A percentile compares a stretch with the other conserved stretches of the same genome.
Evolutionary conservation across 2,797 vertebrate genomes (phyloP).

Genomic region (Euphonia xanthogaster): DNA sequence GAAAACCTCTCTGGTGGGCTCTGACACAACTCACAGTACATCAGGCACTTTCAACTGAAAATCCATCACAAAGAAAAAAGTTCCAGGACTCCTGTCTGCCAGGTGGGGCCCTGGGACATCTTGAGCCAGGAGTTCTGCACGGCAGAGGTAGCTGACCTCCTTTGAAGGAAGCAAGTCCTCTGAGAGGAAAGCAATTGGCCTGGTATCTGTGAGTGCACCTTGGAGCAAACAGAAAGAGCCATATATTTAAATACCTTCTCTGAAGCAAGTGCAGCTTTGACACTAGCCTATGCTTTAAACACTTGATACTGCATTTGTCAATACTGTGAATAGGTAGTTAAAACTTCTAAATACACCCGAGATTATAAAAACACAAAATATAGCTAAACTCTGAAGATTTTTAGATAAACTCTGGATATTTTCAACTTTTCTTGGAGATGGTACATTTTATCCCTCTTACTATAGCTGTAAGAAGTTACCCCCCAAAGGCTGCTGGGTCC

Average conservation of each 20-base stretch:
- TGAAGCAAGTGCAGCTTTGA: neutral
- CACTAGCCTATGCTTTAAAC: neutral
- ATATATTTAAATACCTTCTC: neutral
- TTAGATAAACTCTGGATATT: neutral
- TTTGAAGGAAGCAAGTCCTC: neutral
- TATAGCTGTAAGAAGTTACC: neutral
- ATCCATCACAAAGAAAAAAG: neutral
- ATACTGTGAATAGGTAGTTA: neutral
- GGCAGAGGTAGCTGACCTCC: accelerated
- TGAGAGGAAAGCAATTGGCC: neutral
- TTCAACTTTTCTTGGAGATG: neutral
- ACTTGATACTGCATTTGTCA: neutral
- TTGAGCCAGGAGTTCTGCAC: neutral
- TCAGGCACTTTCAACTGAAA: neutral
- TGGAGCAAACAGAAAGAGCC: neutral
- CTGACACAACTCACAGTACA: neutral
- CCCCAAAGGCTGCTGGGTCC: neutral
- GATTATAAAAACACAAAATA: neutral
- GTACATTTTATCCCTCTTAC: neutral
- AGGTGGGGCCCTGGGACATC: neutral
- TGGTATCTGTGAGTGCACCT: neutral
- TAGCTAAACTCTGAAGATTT: neutral
- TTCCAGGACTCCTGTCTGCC: neutral
- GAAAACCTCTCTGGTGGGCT: neutral
- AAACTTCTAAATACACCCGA: neutral